Base-by-base conservation (phyloP, 2,888 invertebrate genomes). In the Amitus sp. region DNA sequence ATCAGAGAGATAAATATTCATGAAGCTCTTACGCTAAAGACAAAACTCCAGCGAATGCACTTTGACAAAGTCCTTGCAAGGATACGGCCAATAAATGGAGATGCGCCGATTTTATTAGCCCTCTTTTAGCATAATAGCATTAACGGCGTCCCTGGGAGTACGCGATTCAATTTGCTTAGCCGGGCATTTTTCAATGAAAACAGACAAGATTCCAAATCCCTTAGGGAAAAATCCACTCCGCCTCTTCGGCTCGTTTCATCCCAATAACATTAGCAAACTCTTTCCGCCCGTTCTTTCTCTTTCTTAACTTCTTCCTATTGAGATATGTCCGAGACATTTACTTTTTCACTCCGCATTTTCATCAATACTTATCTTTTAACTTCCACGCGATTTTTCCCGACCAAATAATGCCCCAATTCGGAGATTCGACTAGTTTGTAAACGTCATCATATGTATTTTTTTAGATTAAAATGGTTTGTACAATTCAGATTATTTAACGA, bases 231-330 rank as follows among this genome's bases (percentile, higher is more conserved):
- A 70, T 69, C 70, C 66, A 73, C 65, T 73, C 73, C 75, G 68
- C 76, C 78, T 71, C 57, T 54, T 62, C 34, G 43, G 49, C 62
- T 61, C 62, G 62, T 71, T 74, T 78, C 75, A 78, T 79, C 77
- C 78, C 75, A 80, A 77, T 80, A 79, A 76, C 78, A 77, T 79
- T 77, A 76, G 74, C 74, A 69, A 55, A 71, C 74, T 74, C 75
- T 74, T 75, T 77, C 72, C 71, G 73, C 71, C 74, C 75, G 77
- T 76, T 76, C 74, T 73, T 75, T 73, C 71, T 74, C 75, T 77
- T 76, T 76, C 74, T 73, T 75, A 70, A 70, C 58, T 61, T 63
- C 73, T 55, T 52, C 56, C 34, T 61, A 61, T 52, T 48, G 52
- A 56, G 51, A 61, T 61, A 56, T 52, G 39, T 23, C n/a, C 43